Evolutionary conservation across 2,797 vertebrate genomes (phyloP).

Genomic region (Myotis myotis): DNA sequence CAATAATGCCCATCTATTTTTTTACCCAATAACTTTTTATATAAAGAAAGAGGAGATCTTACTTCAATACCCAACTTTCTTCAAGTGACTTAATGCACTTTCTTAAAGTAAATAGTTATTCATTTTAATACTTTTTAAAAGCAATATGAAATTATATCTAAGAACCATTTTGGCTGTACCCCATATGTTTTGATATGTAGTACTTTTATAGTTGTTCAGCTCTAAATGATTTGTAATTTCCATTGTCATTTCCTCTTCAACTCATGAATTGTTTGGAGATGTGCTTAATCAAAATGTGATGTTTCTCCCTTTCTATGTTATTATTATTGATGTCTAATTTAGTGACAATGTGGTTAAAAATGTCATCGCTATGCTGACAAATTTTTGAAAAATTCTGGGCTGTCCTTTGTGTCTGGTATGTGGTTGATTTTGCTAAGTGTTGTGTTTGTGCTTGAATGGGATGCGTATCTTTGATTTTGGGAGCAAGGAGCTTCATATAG

Average conservation of each 20-base stretch:
- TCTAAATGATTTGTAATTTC: conserved; percentile 26
- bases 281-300: background rate
- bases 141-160: conserved; percentile 7
- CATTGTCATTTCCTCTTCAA: conserved; percentile 28
- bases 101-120: conserved; percentile 39
- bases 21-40: background rate
- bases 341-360: background rate
- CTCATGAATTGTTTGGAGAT: conserved; percentile 1
- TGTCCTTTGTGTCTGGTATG: background rate
- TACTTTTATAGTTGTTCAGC: background rate
- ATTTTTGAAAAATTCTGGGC: background rate
- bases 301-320: background rate
- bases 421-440: background rate
- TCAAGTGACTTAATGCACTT: background rate
- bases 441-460: background rate
- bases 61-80: background rate
- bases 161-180: background rate
- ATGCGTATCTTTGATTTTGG: background rate
- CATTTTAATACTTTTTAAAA: conserved; percentile 33
- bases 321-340: background rate
- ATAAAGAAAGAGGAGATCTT: background rate
- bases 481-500: background rate
- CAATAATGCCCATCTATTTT: background rate
- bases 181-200: background rate
- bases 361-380: background rate